phyloP scores from a whole-genome alignment of 1,140 invertebrate genomes.

The Homarus americanus region DNA sequence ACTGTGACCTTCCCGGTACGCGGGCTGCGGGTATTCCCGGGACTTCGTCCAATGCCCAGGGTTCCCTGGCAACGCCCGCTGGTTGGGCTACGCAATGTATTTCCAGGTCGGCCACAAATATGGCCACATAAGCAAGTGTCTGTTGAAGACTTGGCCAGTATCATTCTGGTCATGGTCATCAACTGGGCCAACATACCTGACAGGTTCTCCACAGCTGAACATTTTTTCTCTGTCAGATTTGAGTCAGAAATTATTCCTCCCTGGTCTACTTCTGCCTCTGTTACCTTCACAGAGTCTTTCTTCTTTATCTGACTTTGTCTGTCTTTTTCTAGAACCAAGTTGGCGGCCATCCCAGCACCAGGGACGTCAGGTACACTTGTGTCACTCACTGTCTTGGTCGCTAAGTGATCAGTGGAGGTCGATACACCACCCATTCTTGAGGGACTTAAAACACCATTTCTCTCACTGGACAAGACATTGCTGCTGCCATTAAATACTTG shows the following conservation, averaged over 20 bases:
- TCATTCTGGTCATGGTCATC: conserved; percentile 41
- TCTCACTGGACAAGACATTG: not conserved
- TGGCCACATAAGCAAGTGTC: conserved; percentile 52
- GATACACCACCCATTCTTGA: not conserved
- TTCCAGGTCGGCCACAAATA: conserved; percentile 9
- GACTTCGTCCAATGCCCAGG: conserved; percentile 34
- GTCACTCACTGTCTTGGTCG: not conserved
- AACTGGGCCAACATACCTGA: conserved; percentile 58
- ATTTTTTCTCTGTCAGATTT: conserved; percentile 24
- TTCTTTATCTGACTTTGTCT: not conserved
- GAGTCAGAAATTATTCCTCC: not conserved
- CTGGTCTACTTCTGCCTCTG: not conserved
- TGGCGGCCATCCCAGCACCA: not conserved
- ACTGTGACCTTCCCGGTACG: conserved; percentile 20
- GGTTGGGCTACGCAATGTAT: conserved; percentile 44
- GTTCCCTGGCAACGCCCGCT: conserved; percentile 20
- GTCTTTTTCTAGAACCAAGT: not conserved
- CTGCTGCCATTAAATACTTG: not conserved
- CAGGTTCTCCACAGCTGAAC: conserved; percentile 43
- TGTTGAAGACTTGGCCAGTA: conserved; percentile 30
- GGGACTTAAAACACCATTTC: not conserved
- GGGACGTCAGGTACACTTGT: not conserved
- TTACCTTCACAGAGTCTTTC: not conserved
- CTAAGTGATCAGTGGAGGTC: not conserved
- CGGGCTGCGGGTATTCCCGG: conserved; percentile 37